Base-by-base conservation (phyloP, 2,113 vertebrate genomes). In the Hyperopisus bebe region DNA sequence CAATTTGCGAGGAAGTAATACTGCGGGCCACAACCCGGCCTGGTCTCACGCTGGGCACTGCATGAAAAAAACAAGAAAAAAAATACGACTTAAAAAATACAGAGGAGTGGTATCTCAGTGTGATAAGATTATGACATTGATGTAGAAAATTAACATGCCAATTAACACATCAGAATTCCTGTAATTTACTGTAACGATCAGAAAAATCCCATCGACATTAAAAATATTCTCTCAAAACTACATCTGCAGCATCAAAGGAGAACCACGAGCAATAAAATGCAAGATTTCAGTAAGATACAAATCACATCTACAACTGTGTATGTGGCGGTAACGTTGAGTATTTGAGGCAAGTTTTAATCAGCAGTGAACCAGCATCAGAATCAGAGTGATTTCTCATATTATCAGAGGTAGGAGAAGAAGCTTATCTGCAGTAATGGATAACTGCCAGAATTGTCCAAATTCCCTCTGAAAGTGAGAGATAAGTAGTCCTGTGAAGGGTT, bases 1-100 rank as follows among this genome's bases (percentile, higher is more conserved):
- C 94, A 89, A 99, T 97, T 93, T 96, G 95, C 0, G 96, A 97
- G 89, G 97, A 97, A 1, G 97, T 98, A 89, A 99, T 93, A 93
- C 97, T 98, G 27, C 93, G 94, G 0, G 96, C 97, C 51, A 94
- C 92, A 46, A 98, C 96, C 0, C 93, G 96, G 0, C 95, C 94
- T 35, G 97, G 98, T 13, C 96, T 95, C 0, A 94, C 82, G 83
- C 96, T 96, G 8, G 98, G 98, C 93, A 99, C 98, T 99, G 94
- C 48, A 93, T 92, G 89, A 24, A 93, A 58, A n/a, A 44, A 58
- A 50, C 13, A 50, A 8, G 9, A 27, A 17, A 94, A 93, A 95
- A 91, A 90, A 93, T n/a, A n/a, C 85, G 90, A 51, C 85, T 88
- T 77, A 15, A 92, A 91, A 95, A 90, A 92, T 3, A 39, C 27